phyloP scores from a whole-genome alignment of 2,797 vertebrate species.

The Myoxocephalus aenaeus region DNA sequence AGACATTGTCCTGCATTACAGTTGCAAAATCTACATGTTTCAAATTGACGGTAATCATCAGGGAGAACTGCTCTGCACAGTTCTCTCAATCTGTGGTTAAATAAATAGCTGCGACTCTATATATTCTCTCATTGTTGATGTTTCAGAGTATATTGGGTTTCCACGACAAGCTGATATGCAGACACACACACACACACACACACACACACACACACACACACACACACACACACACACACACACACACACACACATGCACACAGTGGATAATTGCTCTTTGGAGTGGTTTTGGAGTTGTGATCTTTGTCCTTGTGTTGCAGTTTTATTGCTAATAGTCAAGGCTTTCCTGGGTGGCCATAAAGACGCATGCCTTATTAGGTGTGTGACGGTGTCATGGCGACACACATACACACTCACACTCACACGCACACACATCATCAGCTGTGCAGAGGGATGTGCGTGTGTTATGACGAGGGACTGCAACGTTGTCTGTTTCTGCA shows the following conservation, averaged over 20 bases:
- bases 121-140: conserved; percentile 28
- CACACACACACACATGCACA: neutral
- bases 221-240: neutral
- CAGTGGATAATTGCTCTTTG: conserved; percentile 20
- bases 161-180: conserved; percentile 16
- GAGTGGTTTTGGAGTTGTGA: conserved; percentile 22
- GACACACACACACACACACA: neutral
- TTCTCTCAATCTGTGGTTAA: conserved; percentile 6
- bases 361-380: conserved; percentile 40
- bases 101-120: neutral
- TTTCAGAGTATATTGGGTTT: conserved; percentile 47
- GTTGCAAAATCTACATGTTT: neutral
- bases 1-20: neutral
- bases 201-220: neutral
- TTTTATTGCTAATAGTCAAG: conserved; percentile 21
- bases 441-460: conserved; percentile 7
- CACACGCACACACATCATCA: neutral
- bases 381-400: conserved; percentile 20
- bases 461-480: conserved; percentile 4
- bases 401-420: neutral
- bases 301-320: conserved; percentile 27
- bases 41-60: neutral
- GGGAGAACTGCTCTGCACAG: neutral
- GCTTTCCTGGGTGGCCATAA: conserved; percentile 32
- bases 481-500: neutral